These are phyloP conservation scores for Urocolius indicus DNA, from an alignment of 2,113 vertebrate species.

Conservation along the genomic window DNA sequence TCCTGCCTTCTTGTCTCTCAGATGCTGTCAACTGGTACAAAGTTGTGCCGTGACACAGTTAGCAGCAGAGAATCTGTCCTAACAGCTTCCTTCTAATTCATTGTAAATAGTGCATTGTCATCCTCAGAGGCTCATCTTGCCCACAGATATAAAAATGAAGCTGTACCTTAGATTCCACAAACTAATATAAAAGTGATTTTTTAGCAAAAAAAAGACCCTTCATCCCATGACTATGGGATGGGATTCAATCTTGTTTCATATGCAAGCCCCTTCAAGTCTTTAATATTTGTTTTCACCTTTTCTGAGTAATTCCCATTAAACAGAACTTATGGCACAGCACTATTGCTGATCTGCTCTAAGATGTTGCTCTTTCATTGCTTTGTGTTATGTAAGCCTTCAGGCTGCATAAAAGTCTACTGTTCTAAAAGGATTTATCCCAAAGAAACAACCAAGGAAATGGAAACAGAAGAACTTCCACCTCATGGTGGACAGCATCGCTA, in stretches of 20 bases:
- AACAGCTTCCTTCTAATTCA: neutral
- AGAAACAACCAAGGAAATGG: neutral
- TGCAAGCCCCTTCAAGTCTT: neutral
- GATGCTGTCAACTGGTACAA: neutral
- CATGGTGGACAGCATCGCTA: neutral
- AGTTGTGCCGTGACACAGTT: neutral
- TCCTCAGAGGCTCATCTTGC: neutral
- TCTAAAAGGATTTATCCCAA: neutral
- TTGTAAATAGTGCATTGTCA: neutral
- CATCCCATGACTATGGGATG: neutral
- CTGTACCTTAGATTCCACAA: neutral
- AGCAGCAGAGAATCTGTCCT: neutral
- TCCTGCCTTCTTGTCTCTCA: neutral
- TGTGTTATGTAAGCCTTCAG: neutral
- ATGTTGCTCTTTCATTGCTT: neutral
- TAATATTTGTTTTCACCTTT: neutral
- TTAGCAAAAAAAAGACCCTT: neutral
- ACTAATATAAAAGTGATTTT: neutral
- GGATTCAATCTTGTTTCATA: neutral
- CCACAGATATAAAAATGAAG: neutral
- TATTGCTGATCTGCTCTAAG: neutral
- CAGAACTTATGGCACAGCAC: neutral
- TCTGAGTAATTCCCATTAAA: neutral
- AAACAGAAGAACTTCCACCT: neutral
- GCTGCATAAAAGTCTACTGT: neutral